Base-by-base conservation (phyloP, 2,797 vertebrate species). In the Siniperca undulata region DNA sequence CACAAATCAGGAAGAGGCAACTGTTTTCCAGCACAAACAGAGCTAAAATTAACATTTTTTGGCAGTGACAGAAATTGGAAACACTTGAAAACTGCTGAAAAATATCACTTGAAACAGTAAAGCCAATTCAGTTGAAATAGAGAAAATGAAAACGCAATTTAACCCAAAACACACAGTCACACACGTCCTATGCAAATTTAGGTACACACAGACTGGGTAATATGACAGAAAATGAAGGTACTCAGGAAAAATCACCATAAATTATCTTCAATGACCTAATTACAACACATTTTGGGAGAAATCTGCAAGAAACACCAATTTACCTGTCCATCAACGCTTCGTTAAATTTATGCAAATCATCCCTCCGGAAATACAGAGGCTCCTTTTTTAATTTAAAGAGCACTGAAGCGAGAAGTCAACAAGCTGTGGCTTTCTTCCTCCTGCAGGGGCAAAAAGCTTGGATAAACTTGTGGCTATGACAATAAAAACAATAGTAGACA, bases 271-370 rank as follows among this genome's bases (percentile, higher is more conserved):
- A 11, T 14, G 9, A 66, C 40, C 36, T 78, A 44, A 85, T 86
- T 77, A 56, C 34, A 34, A 22, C 13, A 53, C 24, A 67, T 83
- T 80, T 85, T 75, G 40, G 66, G 34, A 55, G 59, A 74, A 76
- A 78, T 52, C 70, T 70, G 38, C 65, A 72, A 56, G 70, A 84
- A 74, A 50, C 53, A 74, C 17, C 24, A 58, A 74, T 86, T 74
- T 67, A 77, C 62, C 55, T 79, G 70, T 67, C 50, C 48, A 56
- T 80, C 60, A 72, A 60, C 50, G 20, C 20, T 66, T 70, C 12
- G 19, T 78, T 76, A 84, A 38, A 82, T 76, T 56, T 20, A 74
- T 74, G 70, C 64, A 78, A 85, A 83, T 74, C 12, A 0, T 12
- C 56, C 30, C 13, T 12, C 38, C 50, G 70, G 19, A 78, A 65